Base-by-base conservation (phyloP, 2,797 vertebrate species). In the Leptatherina wallacei region DNA sequence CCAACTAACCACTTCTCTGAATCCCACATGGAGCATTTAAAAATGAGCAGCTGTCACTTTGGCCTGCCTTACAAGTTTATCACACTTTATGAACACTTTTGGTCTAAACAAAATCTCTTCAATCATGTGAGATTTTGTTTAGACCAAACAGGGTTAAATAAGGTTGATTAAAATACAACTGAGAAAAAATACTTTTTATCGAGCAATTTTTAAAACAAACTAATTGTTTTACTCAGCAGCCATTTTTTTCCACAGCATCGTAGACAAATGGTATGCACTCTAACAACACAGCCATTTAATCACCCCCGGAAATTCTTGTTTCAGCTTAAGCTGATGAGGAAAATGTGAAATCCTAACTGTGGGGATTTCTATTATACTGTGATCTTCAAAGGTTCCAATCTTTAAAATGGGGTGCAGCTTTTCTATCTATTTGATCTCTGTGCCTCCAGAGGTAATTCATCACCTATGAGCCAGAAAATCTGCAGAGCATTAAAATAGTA, bases 401-500 rank as follows among this genome's bases (percentile, higher is more conserved):
- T 51, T 51, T 52, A 24, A 52, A 27, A 52, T 58, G 8, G 38
- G 42, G 35, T 13, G 0, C 59, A 58, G 36, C 7, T 58, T 30
- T 29, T 51, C 18, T 20, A 40, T 42, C 6, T 16, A 33, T 24
- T 35, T 33, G 8, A 16, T 49, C 20, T 49, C 35, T 52, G 9
- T 6, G 68, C 56, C 57, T 64, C 35, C 4, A 67, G 14, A 55
- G n/a, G 4, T 30, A 61, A 42, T 68, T 71, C 9, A 67, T 77
- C 44, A 62, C 65, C 66, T 44, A 24, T 32, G 16, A 18, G 63
- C 51, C 35, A 56, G 14, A 83, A 69, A 69, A 56, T 38, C 35
- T 57, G 5, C 33, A 63, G 47, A 75, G 44, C 12, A 70, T 56
- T 64, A 72, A 83, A 83, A 80, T 24, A 64, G 70, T 32, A 81